These are phyloP conservation scores for Aricia agestis DNA, from an alignment of 1,140 invertebrate species.

Conservation along the genomic window DNA sequence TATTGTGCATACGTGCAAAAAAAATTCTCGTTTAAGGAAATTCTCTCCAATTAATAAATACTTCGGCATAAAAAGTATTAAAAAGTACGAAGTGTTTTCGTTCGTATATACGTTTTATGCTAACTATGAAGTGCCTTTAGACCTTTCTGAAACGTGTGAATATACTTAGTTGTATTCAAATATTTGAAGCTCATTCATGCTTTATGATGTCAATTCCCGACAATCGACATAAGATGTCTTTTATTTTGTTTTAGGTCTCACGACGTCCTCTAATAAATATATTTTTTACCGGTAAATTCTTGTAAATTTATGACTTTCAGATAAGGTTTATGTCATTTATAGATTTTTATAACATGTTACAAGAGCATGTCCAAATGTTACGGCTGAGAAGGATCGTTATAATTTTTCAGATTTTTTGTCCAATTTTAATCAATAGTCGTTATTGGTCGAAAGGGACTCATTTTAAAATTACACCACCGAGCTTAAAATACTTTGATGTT, in stretches of 20 bases:
- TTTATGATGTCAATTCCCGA: background rate
- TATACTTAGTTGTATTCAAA: background rate
- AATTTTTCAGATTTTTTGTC: conserved; percentile 68
- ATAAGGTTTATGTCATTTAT: conserved; percentile 15
- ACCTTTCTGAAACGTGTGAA: background rate
- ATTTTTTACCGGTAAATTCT: conserved; percentile 9
- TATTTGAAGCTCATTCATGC: conserved; percentile 1
- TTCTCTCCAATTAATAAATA: background rate
- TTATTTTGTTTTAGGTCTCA: conserved; percentile 12
- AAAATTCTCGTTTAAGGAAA: background rate
- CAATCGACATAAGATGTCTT: background rate
- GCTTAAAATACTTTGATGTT: conserved; percentile 20
- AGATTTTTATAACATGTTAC: conserved; percentile 13
- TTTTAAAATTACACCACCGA: conserved; percentile 54
- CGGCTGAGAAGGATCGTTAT: conserved; percentile 59
- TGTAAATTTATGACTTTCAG: conserved; percentile 16
- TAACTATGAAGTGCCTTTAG: background rate
- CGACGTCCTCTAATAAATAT: conserved; percentile 8
- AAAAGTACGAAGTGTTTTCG: background rate
- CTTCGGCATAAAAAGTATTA: background rate
- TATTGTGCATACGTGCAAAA: background rate
- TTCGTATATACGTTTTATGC: background rate
- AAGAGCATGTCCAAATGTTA: conserved; percentile 41
- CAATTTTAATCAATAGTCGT: conserved; percentile 75
- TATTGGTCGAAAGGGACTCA: conserved; percentile 69